These are phyloP conservation scores for Chymomyza amoena DNA, from an alignment of 2,888 invertebrate genomes.

Conservation along the genomic window DNA sequence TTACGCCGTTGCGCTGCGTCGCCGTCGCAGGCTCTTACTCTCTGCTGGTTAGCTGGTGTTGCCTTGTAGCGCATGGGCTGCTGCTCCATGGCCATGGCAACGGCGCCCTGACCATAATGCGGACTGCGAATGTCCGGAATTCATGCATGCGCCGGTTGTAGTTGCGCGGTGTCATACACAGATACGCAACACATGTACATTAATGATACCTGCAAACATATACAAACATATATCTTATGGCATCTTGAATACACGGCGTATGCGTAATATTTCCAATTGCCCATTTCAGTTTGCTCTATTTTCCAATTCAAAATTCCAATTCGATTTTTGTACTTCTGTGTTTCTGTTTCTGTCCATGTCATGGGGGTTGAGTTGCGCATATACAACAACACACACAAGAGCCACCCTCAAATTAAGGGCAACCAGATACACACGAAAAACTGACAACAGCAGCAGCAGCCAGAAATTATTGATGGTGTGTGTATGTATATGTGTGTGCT, in stretches of 20 bases:
- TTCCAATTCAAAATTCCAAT: conserved; percentile 38
- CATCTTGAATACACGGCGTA: conserved; percentile 36
- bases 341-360: conserved; percentile 26
- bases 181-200: background rate
- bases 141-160: conserved; percentile 81
- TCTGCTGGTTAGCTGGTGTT: background rate
- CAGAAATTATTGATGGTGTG: background rate
- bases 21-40: background rate
- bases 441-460: background rate
- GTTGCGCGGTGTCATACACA: background rate
- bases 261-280: conserved; percentile 46
- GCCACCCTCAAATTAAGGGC: conserved; percentile 43
- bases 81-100: conserved; percentile 34
- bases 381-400: conserved; percentile 15
- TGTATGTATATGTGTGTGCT: background rate
- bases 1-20: background rate
- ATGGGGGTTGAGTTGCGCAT: conserved; percentile 22
- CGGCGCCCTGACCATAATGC: conserved; percentile 51
- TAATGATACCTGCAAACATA: background rate
- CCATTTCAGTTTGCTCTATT: conserved; percentile 2
- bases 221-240: background rate
- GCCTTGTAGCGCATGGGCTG: conserved; percentile 12
- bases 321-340: conserved; percentile 30
- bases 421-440: background rate
- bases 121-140: conserved; percentile 73